These are phyloP conservation scores for Tiliacea aurago DNA, from an alignment of 2,888 invertebrate genomes.

Conservation along the genomic window DNA sequence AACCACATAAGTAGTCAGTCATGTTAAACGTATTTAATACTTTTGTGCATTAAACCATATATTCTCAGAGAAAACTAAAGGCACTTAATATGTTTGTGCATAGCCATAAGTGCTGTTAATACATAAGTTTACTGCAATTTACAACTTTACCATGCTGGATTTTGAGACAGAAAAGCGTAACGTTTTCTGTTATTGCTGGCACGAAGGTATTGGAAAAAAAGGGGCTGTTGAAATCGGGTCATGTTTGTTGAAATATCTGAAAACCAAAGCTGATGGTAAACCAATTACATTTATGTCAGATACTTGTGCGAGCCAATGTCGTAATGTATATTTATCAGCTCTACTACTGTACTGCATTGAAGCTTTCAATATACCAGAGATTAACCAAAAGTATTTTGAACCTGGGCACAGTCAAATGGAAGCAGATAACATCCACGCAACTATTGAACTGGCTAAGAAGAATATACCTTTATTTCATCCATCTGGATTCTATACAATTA, in stretches of 20 bases:
- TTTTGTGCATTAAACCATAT: no score
- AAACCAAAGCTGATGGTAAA: slow-evolving; percentile 47
- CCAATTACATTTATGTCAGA: slow-evolving; percentile 35
- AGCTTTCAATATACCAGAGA: slow-evolving; percentile 47
- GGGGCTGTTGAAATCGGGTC: slow-evolving; percentile 42
- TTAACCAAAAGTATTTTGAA: slow-evolving; percentile 54
- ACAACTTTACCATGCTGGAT: slow-evolving; percentile 46
- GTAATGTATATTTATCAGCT: slow-evolving; percentile 46
- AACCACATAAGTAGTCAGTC: no score
- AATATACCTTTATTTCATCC: slow-evolving; percentile 47
- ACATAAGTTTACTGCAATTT: slow-evolving; percentile 8
- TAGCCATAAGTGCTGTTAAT: no score
- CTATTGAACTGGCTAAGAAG: slow-evolving; percentile 48
- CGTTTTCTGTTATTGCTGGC: slow-evolving; percentile 35
- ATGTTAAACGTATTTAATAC: no score
- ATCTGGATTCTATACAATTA: slow-evolving; percentile 37
- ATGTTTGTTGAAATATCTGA: slow-evolving; percentile 55
- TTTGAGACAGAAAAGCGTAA: slow-evolving; percentile 36
- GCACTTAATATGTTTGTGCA: no score
- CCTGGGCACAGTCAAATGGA: slow-evolving; percentile 50
- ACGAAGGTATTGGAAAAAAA: slow-evolving; percentile 53
- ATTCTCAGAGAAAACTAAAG: no score
- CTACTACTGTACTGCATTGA: slow-evolving; percentile 46
- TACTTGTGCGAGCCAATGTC: slow-evolving; percentile 27
- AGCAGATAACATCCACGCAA: slow-evolving; percentile 51